Conservation (phyloP, 2,888 invertebrate species). For the Heliconius erato region DNA sequence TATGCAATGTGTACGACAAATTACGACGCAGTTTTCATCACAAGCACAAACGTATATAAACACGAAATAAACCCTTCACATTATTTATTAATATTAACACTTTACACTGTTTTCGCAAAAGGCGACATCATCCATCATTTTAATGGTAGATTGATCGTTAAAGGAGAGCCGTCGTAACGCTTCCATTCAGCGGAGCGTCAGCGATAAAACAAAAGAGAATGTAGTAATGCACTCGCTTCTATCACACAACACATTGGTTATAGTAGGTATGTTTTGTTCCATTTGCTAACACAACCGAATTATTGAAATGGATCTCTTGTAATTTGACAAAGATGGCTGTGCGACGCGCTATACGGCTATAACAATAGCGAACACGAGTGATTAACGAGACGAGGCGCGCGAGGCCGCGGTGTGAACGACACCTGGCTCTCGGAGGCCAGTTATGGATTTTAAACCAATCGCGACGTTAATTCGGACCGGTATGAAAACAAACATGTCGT, state of each 20-base stretch:
- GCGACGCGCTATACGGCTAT: slow-evolving; percentile 72
- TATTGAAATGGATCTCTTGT: slow-evolving; percentile 79
- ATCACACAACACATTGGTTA: slow-evolving; percentile 71
- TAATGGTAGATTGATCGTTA: slow-evolving; percentile 83
- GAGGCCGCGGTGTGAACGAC: slow-evolving; percentile 87
- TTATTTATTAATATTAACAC: slow-evolving; percentile 80
- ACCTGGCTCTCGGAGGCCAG: slow-evolving; percentile 86
- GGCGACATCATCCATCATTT: slow-evolving; percentile 83
- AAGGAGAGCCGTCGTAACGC: slow-evolving; percentile 75
- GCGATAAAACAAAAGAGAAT: slow-evolving; percentile 84
- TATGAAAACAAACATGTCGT: slow-evolving; percentile 85
- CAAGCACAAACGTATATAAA: slow-evolving; percentile 75
- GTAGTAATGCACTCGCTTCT: slow-evolving; percentile 74
- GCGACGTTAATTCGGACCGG: slow-evolving; percentile 85
- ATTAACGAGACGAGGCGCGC: slow-evolving; percentile 85
- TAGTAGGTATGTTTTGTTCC: slow-evolving; percentile 71
- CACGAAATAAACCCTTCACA: slow-evolving; percentile 78
- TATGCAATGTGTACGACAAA: slow-evolving; percentile 84
- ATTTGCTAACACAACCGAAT: slow-evolving; percentile 73
- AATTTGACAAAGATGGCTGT: slow-evolving; percentile 86
- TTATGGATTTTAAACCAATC: slow-evolving; percentile 86
- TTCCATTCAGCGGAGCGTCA: slow-evolving; percentile 83
- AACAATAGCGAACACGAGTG: slow-evolving; percentile 85
- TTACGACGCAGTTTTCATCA: slow-evolving; percentile 83
- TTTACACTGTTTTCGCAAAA: slow-evolving; percentile 81